Conservation (phyloP, 2,113 vertebrate species). For the Xiphophorus maculatus region DNA sequence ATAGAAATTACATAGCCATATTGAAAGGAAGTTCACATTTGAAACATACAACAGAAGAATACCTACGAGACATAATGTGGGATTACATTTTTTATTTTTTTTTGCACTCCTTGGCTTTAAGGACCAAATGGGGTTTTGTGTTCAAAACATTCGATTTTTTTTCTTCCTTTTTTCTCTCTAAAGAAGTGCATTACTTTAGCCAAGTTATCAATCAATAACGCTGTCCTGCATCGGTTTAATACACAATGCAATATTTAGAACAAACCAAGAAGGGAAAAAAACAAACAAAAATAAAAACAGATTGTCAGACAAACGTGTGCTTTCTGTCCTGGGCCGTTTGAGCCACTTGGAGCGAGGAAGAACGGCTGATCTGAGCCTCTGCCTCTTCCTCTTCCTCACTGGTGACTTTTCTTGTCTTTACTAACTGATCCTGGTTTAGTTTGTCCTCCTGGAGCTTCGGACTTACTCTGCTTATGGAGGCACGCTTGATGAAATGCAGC, state of each 20-base stretch:
- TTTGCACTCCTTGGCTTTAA: constrained; percentile 63
- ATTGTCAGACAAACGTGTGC: constrained; percentile 72
- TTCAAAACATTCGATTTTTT: constrained; percentile 61
- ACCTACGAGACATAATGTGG: constrained; percentile 67
- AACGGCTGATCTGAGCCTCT: constrained; percentile 19
- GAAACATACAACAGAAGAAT: constrained; percentile 78
- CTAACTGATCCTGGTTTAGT: constrained; percentile 28
- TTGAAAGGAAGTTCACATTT: constrained; percentile 82
- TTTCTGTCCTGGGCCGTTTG: constrained; percentile 62
- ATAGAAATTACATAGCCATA: constrained; percentile 84
- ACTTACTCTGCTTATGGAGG: constrained; percentile 54
- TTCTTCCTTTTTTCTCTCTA: not conserved
- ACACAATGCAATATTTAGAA: constrained; percentile 38
- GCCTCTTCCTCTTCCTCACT: constrained; percentile 15
- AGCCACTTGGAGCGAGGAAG: constrained; percentile 19
- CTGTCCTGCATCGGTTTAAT: constrained; percentile 30
- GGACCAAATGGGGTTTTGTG: constrained; percentile 59
- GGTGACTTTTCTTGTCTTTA: constrained; percentile 26
- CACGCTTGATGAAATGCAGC: constrained; percentile 64
- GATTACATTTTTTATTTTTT: constrained; percentile 47
- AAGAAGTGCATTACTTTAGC: constrained; percentile 37
- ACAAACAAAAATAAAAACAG: constrained; percentile 42
- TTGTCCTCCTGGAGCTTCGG: constrained; percentile 42
- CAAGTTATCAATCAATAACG: constrained; percentile 24
- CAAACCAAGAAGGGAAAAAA: constrained; percentile 15